Base-by-base conservation (phyloP, 2,797 vertebrate species). In the Pseudochaenichthys georgianus region DNA sequence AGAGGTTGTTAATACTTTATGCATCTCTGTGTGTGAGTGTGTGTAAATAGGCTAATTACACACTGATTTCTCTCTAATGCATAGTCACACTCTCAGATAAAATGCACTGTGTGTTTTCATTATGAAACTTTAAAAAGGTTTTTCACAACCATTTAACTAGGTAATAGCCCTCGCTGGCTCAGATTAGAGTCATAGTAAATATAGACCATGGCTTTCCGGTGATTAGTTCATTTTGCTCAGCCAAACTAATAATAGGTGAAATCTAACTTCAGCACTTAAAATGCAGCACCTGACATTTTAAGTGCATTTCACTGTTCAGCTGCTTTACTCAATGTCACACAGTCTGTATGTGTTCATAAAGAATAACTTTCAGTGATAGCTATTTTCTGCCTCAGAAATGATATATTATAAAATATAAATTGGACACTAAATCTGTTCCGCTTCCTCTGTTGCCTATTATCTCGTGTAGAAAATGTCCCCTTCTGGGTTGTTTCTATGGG, bases 401-500 rank as follows among this genome's bases (percentile, higher is more conserved):
- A n/a, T 46, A 38, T 38, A 38, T 38, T 38, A 38, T 38, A 38
- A 38, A 38, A 38, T 38, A 38, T 7, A 38, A 38, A 38, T 38
- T 38, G 8, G 34, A 38, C 6, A 38, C 34, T 38, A 38, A 38
- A 38, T 60, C 47, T 38, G 51, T 58, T 59, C 17, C 8, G 5
- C 55, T 57, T 70, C 59, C 31, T 64, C 41, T 11, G 7, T 58
- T 34, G 8, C 13, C n/a, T 1, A 16, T 64, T 31, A n/a, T 60
- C 17, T 69, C 28, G 13, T 52, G 43, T 43, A 34, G 41, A 42
- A 68, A 42, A 9, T 23, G 54, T 34, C 11, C 15, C 3, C 17
- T 38, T 5, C 10, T 31, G 41, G 17, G n/a, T 66, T 42, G 78
- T 67, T 81, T 77, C 64, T 53, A 55, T 48, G 42, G 61, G 31